Conservation (phyloP, 2,797 vertebrate genomes). For the Rallus crepitans region DNA sequence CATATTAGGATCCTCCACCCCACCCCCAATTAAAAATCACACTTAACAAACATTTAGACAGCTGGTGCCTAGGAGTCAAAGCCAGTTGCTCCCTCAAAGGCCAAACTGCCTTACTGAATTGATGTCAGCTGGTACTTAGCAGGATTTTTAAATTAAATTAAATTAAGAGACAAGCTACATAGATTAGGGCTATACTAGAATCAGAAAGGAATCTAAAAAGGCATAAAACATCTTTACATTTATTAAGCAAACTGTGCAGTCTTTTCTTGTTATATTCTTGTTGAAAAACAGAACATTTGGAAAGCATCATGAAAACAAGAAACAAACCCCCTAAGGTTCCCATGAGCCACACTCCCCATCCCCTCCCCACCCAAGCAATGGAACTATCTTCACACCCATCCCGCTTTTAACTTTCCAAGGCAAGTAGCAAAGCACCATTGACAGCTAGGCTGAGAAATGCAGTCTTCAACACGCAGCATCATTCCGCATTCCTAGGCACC, state of each 20-base stretch:
- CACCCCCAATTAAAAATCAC: not conserved
- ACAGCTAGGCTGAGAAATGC: conserved; percentile 42
- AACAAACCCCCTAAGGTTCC: conserved; percentile 24
- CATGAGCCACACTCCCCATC: not conserved
- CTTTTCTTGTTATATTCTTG: conserved; percentile 51
- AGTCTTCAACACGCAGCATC: not conserved
- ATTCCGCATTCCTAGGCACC: conserved; percentile 34
- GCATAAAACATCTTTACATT: conserved; percentile 54
- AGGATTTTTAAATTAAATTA: conserved; percentile 35
- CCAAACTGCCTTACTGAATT: not conserved
- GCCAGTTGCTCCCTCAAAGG: conserved; percentile 18
- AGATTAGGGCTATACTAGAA: conserved; percentile 33
- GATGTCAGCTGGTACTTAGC: conserved; percentile 13
- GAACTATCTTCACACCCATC: not conserved
- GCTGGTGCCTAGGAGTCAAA: conserved; percentile 70
- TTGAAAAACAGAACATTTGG: conserved; percentile 63
- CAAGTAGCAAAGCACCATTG: conserved; percentile 53
- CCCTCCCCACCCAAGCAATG: not conserved
- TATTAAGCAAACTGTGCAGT: conserved; percentile 66
- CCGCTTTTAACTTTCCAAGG: conserved; percentile 32
- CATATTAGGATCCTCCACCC: not conserved
- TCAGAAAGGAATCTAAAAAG: conserved; percentile 69
- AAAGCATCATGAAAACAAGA: conserved; percentile 33
- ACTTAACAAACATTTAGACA: conserved; percentile 35
- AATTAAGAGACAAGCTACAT: conserved; percentile 43